Conservation (phyloP, 2,888 invertebrate species). For the Drosophila leonis region DNA sequence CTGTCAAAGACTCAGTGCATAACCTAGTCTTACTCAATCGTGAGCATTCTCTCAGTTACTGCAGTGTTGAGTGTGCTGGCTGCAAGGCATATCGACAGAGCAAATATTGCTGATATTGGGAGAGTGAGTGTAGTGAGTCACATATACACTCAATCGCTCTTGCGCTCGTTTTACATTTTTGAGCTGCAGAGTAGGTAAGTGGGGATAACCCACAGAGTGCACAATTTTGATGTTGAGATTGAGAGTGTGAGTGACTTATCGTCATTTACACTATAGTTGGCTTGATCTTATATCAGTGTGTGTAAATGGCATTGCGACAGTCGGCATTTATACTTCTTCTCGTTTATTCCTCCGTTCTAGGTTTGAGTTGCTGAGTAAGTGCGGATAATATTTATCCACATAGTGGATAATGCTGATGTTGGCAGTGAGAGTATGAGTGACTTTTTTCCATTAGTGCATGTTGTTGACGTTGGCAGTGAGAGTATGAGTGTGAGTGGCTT, state of each 20-base stretch:
- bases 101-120: too few relatives aligned
- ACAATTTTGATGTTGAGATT: background rate
- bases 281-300: too few relatives aligned
- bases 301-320: too few relatives aligned
- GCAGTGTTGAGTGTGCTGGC: background rate
- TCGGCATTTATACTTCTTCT: too few relatives aligned
- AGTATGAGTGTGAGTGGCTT: background rate
- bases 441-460: too few relatives aligned
- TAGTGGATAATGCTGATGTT: background rate
- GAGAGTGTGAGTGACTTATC: background rate
- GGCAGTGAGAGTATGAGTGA: background rate
- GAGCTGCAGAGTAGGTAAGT: background rate
- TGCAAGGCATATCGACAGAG: background rate
- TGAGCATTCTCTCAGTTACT: too few relatives aligned
- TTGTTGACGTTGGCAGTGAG: background rate
- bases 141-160: background rate
- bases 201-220: background rate
- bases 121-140: background rate
- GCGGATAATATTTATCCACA: background rate
- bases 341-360: too few relatives aligned
- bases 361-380: too few relatives aligned
- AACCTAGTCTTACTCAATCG: too few relatives aligned
- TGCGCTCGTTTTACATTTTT: too few relatives aligned
- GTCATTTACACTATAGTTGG: too few relatives aligned
- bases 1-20: too few relatives aligned